phyloP scores from a whole-genome alignment of 2,113 vertebrate genomes.

The Chitala chitala region DNA sequence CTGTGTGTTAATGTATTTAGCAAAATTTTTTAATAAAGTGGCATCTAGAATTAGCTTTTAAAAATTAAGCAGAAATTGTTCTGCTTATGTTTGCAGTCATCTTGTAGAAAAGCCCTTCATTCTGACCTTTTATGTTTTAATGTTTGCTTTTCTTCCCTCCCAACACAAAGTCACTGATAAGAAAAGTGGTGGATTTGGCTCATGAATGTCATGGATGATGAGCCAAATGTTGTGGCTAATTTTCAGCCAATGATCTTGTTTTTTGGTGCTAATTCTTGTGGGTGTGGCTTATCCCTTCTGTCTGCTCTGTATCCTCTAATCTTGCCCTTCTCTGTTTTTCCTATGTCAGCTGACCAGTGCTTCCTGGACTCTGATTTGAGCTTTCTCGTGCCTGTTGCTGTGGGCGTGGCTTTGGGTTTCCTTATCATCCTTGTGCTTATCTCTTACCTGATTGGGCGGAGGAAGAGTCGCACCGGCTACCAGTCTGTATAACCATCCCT shows the following conservation, averaged over 20 bases:
- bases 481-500: constrained; percentile 76
- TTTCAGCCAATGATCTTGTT: constrained; percentile 5
- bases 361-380: constrained; percentile 93
- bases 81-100: no score
- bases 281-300: background rate
- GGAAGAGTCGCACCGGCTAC: constrained; percentile 89
- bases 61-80: no score
- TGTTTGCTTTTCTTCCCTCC: no score
- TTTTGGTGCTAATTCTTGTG: background rate
- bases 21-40: no score
- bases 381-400: constrained; percentile 92
- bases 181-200: no score
- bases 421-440: constrained; percentile 93
- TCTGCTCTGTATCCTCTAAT: constrained; percentile 1
- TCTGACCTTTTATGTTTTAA: no score
- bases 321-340: constrained; percentile 50
- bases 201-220: background rate
- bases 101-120: no score
- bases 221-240: background rate
- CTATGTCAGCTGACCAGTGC: constrained; percentile 88
- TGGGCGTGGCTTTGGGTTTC: constrained; percentile 86
- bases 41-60: no score
- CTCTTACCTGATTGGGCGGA: constrained; percentile 89
- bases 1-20: no score
- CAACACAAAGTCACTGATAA: no score